A percentile compares a stretch with the other conserved stretches of the same genome.
These are phyloP conservation scores for Caenorhabditis sulstoni DNA, from an alignment of 2,888 invertebrate species.

Conservation along the genomic window DNA sequence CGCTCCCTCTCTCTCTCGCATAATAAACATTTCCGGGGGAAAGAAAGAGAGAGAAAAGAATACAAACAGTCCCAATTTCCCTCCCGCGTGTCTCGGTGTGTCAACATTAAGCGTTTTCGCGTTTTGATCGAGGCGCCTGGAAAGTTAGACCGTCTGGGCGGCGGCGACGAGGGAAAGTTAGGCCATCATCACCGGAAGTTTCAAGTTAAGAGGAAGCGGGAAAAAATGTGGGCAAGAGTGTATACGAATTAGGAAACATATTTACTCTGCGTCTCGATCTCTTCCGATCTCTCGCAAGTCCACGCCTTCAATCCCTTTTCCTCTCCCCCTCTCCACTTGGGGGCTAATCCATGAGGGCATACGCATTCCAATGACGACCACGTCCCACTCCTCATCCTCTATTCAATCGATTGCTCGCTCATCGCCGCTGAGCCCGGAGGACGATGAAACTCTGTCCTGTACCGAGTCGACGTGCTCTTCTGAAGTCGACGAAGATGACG, in stretches of 20 bases:
- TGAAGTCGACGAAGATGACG: slow-evolving; percentile 20
- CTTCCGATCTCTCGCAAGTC: not conserved
- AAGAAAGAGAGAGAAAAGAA: not conserved
- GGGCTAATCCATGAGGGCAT: slow-evolving; percentile 10
- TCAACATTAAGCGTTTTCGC: slow-evolving; percentile 5
- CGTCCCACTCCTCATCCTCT: slow-evolving; percentile 34
- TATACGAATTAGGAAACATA: not conserved
- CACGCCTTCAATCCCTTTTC: slow-evolving; percentile 16
- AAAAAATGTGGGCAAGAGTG: not conserved
- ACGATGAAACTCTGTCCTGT: slow-evolving; percentile 9
- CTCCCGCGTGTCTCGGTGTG: too few relatives aligned
- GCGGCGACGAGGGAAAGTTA: too few relatives aligned
- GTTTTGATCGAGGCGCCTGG: too few relatives aligned
- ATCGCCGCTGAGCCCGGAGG: slow-evolving; percentile 9
- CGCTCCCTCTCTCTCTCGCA: not conserved
- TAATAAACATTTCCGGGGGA: slow-evolving; percentile 11
- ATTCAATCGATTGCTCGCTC: slow-evolving; percentile 26
- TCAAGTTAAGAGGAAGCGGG: slow-evolving; percentile 3
- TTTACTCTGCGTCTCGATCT: not conserved
- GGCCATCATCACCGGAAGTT: too few relatives aligned
- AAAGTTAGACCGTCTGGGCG: too few relatives aligned
- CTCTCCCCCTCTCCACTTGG: slow-evolving; percentile 1
- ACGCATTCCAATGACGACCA: slow-evolving; percentile 16
- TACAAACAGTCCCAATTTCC: not conserved
- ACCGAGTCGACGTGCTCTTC: slow-evolving; percentile 14